phyloP scores from a whole-genome alignment of 1,140 invertebrate genomes.

The Euwallacea fornicatus region DNA sequence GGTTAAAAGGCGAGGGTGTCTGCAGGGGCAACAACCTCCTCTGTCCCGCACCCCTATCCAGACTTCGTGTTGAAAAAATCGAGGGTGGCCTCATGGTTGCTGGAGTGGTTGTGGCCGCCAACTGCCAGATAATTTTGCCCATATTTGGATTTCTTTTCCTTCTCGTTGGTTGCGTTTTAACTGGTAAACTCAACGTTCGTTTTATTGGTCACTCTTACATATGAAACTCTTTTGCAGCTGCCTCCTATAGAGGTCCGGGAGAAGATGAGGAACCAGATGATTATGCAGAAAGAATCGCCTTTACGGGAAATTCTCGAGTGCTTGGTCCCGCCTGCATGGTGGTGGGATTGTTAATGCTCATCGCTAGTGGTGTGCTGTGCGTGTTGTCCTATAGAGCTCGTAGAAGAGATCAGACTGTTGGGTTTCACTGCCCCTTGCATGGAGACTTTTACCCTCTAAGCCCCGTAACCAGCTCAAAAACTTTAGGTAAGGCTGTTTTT shows the following conservation, averaged over 20 bases:
- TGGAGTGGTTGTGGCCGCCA: slow-evolving; percentile 72
- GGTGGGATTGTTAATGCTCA: slow-evolving; percentile 69
- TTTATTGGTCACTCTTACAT: not conserved
- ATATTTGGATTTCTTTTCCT: slow-evolving; percentile 75
- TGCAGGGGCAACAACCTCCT: slow-evolving; percentile 46
- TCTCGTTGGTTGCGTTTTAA: slow-evolving; percentile 71
- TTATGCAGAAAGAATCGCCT: slow-evolving; percentile 68
- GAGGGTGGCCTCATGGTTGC: slow-evolving; percentile 73
- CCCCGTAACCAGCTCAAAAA: slow-evolving; percentile 59
- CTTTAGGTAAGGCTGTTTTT: slow-evolving; percentile 46
- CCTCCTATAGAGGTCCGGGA: slow-evolving; percentile 71
- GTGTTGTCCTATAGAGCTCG: slow-evolving; percentile 66
- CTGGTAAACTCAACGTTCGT: slow-evolving; percentile 57
- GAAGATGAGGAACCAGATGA: slow-evolving; percentile 69
- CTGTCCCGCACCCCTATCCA: slow-evolving; percentile 56
- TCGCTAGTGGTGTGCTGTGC: slow-evolving; percentile 62
- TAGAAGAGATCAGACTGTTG: slow-evolving; percentile 66
- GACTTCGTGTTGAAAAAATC: slow-evolving; percentile 71
- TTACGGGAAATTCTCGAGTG: slow-evolving; percentile 71
- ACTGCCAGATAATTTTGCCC: slow-evolving; percentile 73
- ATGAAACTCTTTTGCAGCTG: slow-evolving; percentile 57
- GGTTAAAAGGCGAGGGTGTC: slow-evolving; percentile 50
- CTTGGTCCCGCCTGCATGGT: slow-evolving; percentile 72
- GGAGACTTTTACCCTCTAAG: slow-evolving; percentile 76
- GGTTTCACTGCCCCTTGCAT: slow-evolving; percentile 76